These are phyloP conservation scores for Eueremaeus valkanovi DNA, from an alignment of 2,888 invertebrate species.

Conservation along the genomic window DNA sequence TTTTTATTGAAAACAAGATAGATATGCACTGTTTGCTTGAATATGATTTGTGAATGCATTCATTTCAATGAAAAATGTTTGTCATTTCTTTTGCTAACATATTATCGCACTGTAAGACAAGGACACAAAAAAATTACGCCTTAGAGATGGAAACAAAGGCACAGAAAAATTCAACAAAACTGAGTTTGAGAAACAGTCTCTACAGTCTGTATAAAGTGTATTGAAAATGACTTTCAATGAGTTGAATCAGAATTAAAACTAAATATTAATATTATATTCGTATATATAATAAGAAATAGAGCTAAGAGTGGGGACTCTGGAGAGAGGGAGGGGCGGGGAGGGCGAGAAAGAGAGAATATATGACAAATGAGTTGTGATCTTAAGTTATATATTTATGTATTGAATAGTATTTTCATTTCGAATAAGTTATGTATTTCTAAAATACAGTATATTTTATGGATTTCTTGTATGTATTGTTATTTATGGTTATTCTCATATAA, in stretches of 20 bases:
- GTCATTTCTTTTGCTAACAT: background rate
- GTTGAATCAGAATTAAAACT: background rate
- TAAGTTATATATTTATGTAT: background rate
- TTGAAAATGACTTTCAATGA: constrained; percentile 8
- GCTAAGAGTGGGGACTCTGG: too few species aligned
- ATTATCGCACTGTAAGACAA: background rate
- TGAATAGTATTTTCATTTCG: background rate
- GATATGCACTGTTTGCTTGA: background rate
- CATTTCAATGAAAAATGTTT: constrained; percentile 1
- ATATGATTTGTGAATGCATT: background rate
- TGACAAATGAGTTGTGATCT: background rate
- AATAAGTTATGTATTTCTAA: constrained; percentile 17
- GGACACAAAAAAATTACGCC: background rate
- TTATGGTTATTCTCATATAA: background rate
- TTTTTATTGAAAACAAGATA: too few species aligned
- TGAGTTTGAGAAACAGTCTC: background rate
- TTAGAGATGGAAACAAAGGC: background rate
- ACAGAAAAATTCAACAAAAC: background rate
- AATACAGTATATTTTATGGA: background rate
- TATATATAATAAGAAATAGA: background rate
- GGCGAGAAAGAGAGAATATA: background rate
- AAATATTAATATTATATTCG: background rate
- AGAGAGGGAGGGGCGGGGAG: constrained; percentile 6
- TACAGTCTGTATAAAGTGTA: background rate
- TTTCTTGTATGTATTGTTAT: constrained; percentile 7